These are phyloP conservation scores for Morelia viridis DNA, from an alignment of 2,797 vertebrate genomes.

Conservation along the genomic window DNA sequence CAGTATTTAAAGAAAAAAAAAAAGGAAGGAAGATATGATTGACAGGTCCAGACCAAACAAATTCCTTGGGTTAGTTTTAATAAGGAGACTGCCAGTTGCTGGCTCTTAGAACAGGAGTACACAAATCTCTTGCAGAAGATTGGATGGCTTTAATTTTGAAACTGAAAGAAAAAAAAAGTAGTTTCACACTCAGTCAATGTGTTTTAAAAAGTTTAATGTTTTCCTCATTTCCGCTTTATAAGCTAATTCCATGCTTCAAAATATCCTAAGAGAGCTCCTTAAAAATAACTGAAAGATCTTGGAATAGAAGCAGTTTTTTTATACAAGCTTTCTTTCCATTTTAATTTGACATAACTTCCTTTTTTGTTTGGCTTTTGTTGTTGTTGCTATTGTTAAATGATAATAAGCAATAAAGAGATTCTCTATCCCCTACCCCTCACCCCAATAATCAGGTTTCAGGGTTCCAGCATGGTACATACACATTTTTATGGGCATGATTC, in stretches of 20 bases:
- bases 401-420: slow-evolving; percentile 39
- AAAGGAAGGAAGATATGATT: not conserved
- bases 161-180: not conserved
- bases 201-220: not conserved
- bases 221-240: slow-evolving; percentile 1
- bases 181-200: not conserved
- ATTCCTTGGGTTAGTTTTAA: not conserved
- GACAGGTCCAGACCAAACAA: not conserved
- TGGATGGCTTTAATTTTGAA: not conserved
- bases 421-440: not conserved
- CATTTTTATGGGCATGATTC: slow-evolving; percentile 31
- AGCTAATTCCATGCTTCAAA: slow-evolving; percentile 8
- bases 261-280: not conserved
- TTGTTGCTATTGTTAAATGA: slow-evolving; percentile 41
- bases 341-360: slow-evolving; percentile 45
- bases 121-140: not conserved
- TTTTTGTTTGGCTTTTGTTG: not conserved
- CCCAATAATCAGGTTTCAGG: slow-evolving; percentile 9
- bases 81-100: not conserved
- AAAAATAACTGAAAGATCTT: slow-evolving; percentile 10
- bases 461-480: not conserved
- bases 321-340: slow-evolving; percentile 39
- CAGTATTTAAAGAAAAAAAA: not conserved
- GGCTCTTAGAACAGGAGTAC: not conserved
- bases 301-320: slow-evolving; percentile 7